phyloP scores from a whole-genome alignment of 2,797 vertebrate genomes.

The Parauchenoglanis ngamensis region DNA sequence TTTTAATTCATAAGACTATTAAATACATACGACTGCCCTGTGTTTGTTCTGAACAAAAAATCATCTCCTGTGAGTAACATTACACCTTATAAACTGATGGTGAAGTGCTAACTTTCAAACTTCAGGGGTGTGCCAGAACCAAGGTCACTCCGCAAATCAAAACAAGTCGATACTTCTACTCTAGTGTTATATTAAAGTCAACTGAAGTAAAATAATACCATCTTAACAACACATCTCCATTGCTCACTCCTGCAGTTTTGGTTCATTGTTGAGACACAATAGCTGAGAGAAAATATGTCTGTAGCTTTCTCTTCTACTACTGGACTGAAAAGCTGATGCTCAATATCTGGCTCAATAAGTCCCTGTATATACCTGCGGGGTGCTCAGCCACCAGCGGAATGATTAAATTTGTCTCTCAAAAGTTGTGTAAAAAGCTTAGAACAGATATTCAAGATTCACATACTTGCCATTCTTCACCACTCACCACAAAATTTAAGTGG shows the following conservation, averaged over 20 bases:
- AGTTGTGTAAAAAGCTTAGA: not conserved
- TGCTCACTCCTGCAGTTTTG: not conserved
- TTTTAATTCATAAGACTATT: not conserved
- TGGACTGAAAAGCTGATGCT: slow-evolving; percentile 3
- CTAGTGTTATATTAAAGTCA: not conserved
- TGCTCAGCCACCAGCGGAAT: not conserved
- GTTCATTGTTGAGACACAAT: slow-evolving; percentile 12
- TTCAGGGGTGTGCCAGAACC: not conserved
- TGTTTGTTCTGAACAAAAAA: not conserved
- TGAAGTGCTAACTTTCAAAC: not conserved
- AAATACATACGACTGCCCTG: not conserved
- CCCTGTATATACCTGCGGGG: slow-evolving; percentile 1
- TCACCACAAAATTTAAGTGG: not conserved
- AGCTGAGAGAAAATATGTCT: slow-evolving; percentile 16
- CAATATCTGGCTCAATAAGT: slow-evolving; percentile 21
- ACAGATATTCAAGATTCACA: no score
- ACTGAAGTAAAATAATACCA: slow-evolving; percentile 2
- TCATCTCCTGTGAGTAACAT: not conserved
- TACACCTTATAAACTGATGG: not conserved
- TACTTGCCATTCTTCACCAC: not conserved
- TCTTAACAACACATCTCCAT: not conserved
- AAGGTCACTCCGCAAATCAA: not conserved
- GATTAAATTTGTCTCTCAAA: not conserved
- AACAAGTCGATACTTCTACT: slow-evolving; percentile 5
- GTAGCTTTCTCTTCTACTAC: not conserved